Evolutionary conservation across 92 coral and sea anemone species (phyloP).

Genomic region (Hydrozoanthus gracilis): DNA sequence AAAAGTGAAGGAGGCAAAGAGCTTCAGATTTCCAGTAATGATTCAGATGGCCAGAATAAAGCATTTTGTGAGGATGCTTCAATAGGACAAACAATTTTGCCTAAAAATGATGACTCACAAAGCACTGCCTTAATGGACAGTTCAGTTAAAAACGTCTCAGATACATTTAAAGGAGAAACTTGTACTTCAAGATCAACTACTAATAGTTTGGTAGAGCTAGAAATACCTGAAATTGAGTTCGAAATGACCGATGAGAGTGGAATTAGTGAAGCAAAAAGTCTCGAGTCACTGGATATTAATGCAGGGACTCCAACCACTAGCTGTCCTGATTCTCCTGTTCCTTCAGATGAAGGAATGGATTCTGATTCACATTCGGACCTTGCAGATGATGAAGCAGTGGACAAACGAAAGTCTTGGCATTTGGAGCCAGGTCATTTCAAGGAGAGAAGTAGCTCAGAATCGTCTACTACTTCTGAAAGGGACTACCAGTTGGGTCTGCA

Average conservation of each 20-base stretch:
- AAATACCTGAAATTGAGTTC: conserved; percentile 72
- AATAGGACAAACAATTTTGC: not conserved
- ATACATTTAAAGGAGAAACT: too few relatives aligned
- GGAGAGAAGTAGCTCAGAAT: conserved; percentile 81
- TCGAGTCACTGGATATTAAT: conserved; percentile 68
- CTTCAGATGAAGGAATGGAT: conserved; percentile 77
- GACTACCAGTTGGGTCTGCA: conserved; percentile 61
- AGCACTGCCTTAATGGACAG: too few relatives aligned
- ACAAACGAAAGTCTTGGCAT: conserved; percentile 51
- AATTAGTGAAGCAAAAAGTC: conserved; percentile 66
- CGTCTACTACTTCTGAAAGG: conserved; percentile 83
- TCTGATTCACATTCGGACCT: conserved; percentile 81
- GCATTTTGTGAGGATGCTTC: not conserved
- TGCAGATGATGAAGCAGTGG: conserved; percentile 70
- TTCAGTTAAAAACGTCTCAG: too few relatives aligned
- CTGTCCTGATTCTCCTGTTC: conserved; percentile 54
- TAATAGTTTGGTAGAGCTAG: conserved; percentile 5
- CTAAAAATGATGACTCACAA: too few relatives aligned
- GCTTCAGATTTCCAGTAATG: conserved; percentile 12
- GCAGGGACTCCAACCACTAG: conserved; percentile 5
- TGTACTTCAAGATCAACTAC: not conserved
- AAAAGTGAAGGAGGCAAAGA: not conserved
- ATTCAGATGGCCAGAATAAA: not conserved
- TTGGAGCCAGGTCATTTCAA: conserved; percentile 59
- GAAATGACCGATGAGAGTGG: conserved; percentile 78